A percentile compares a stretch with the other conserved stretches of the same genome.
phyloP scores from a whole-genome alignment of 1,140 invertebrate species.

The Meloidogyne chitwoodi region DNA sequence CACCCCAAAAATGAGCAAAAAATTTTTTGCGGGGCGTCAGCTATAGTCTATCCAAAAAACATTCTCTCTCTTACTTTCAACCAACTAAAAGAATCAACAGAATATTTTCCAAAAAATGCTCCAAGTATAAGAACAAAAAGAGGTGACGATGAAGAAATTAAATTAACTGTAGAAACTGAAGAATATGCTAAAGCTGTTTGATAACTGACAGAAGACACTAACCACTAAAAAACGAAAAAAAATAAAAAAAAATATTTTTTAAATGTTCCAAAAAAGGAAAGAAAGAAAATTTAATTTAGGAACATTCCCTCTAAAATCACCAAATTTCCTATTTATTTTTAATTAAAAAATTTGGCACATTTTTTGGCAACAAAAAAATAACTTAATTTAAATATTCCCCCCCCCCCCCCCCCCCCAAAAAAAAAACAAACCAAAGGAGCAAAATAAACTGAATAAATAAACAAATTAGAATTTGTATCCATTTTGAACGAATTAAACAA shows the following conservation, averaged over 20 bases:
- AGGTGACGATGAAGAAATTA: slow-evolving; percentile 44
- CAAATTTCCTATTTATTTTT: too few species aligned
- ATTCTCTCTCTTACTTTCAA: slow-evolving; percentile 8
- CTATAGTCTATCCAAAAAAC: too few species aligned
- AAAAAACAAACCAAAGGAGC: neutral
- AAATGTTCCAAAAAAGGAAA: too few species aligned
- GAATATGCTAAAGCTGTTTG: slow-evolving; percentile 22
- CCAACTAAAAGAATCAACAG: slow-evolving; percentile 30
- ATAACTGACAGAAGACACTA: slow-evolving; percentile 19
- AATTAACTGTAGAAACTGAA: slow-evolving; percentile 36
- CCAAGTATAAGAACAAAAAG: slow-evolving; percentile 45
- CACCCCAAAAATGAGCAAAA: too few species aligned
- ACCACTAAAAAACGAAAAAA: slow-evolving; percentile 33
- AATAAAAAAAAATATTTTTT: slow-evolving; percentile 40
- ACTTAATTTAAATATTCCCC: too few species aligned
- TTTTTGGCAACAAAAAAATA: too few species aligned
- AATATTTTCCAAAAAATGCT: slow-evolving; percentile 28
- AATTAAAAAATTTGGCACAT: too few species aligned
- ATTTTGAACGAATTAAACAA: neutral
- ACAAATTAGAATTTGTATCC: slow-evolving; percentile 5
- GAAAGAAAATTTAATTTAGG: too few species aligned
- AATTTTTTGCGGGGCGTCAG: too few species aligned
- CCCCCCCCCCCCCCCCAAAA: too few species aligned
- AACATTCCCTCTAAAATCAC: too few species aligned
- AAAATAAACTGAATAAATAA: neutral